Base-by-base conservation (phyloP, 1,140 invertebrate genomes). In the Nylanderia fulva region DNA sequence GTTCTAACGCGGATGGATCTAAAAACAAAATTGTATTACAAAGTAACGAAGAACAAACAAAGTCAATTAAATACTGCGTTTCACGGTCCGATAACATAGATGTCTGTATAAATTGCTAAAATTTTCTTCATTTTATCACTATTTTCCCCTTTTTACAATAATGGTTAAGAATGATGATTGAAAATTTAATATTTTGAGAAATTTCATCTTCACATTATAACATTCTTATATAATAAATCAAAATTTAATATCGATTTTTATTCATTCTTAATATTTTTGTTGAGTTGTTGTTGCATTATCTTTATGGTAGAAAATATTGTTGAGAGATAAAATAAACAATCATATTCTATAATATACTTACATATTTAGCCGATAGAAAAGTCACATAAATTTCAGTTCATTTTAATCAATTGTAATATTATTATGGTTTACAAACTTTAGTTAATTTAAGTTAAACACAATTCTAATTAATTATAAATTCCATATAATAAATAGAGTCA, bases 301-400 rank as follows among this genome's bases (percentile, higher is more conserved):
- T 56, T 80, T 24, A 24, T 13, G 21, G 6, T 15, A 58, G n/a
- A 64, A 58, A 80, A 80, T 42, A 69, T 56, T 69, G 39, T n/a
- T 71, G 56, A 39, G 64, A 79, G 27, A 79, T 29, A 42, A 42
- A 66, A 80, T 69, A 56, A 58, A n/a, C n/a, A n/a, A n/a, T n/a
- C n/a, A n/a, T n/a, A 79, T 63, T 79, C 60, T 64, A 24, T n/a
- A 52, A 42, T 27, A 29, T 36, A 42, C 27, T 15, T 45, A 21
- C 75, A 21, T 66, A 79, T 79, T 79, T 79, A 66, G 29, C 27
- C 75, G n/a, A 36, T 42, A 33, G 39, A 29, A 21, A 61, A 36
- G 54, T 21, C n/a, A 24, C 42, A 66, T 66, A 64, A 66, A 79
- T 66, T 79, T 66, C 58, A 77, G 36, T 77, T 15, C 63, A 56